Base-by-base conservation (phyloP, 1,140 invertebrate species). In the Daktulosphaira vitifoliae region DNA sequence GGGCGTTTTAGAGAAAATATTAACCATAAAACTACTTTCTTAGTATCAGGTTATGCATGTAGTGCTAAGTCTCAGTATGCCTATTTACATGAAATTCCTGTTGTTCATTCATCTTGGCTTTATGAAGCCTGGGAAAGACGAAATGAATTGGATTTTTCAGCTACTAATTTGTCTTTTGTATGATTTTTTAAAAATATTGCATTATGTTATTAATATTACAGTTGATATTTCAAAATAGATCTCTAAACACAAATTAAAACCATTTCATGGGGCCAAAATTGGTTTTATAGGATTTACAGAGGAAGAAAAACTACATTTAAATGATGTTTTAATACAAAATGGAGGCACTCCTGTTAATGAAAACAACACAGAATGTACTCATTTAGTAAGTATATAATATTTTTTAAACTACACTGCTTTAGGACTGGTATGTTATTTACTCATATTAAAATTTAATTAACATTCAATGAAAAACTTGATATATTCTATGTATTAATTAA, bases 1-100 rank as follows among this genome's bases (percentile, higher is more conserved):
- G 93, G 92, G n/a, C 92, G 89, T 71, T 88, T 96, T 69, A 81
- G 91, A 52, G 90, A 88, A 76, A 90, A 95, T 70, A 86, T 92
- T 79, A 84, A 83, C 65, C 79, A 81, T 18, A 91, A 88, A 73
- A 86, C 92, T 65, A 97, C 93, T 51, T 93, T 97, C 80, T 79
- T 98, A 42, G 89, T 98, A 69, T 90, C 92, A 51, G 88, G 87
- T 71, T 81, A 82, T 72, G 87, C 86, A 71, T 84, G 84, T 46
- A 92, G 93, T 66, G 86, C 91, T 70, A 96, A 97, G 78, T 90
- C 89, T 72, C 80, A 82, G 71, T 89, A 89, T 75, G 93, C 95
- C 49, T 84, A 88, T 38, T 88, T 87, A 62, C 90, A 95, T 74
- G 84, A 88, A 20, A 83, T 92, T 69, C 90, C 92, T 13, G 87